Evolutionary conservation across 2,797 vertebrate species (phyloP).

Genomic region (Rhincodon typus): DNA sequence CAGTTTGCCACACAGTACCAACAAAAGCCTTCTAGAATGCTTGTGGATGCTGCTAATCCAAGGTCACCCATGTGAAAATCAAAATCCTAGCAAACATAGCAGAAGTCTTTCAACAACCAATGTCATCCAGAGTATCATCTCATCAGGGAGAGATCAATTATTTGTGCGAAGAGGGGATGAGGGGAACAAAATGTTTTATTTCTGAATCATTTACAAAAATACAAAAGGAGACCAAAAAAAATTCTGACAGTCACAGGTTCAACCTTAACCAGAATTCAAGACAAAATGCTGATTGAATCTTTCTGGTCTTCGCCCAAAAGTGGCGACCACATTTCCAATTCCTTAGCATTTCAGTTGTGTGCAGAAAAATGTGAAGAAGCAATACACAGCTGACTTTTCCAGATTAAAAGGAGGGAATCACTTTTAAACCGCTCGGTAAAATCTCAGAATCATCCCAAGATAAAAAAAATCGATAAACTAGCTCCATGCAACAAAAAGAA

Average conservation of each 20-base stretch:
- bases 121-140: background rate
- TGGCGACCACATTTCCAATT: background rate
- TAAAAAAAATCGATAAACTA: background rate
- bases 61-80: slow-evolving; percentile 11
- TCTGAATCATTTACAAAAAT: background rate
- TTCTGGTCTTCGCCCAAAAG: background rate
- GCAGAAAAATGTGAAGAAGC: background rate
- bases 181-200: background rate
- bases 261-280: background rate
- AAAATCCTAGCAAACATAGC: background rate
- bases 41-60: slow-evolving; percentile 19
- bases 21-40: background rate
- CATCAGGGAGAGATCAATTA: background rate
- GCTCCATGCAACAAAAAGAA: background rate
- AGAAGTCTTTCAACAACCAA: background rate
- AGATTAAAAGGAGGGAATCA: background rate
- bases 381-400: background rate
- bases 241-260: background rate
- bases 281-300: background rate
- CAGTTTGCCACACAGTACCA: background rate
- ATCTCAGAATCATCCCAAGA: background rate
- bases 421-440: background rate
- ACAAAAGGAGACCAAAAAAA: background rate
- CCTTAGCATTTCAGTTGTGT: background rate
- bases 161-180: too few species aligned